Base-by-base conservation (phyloP, 2,888 invertebrate genomes). In the Macropis europaea region DNA sequence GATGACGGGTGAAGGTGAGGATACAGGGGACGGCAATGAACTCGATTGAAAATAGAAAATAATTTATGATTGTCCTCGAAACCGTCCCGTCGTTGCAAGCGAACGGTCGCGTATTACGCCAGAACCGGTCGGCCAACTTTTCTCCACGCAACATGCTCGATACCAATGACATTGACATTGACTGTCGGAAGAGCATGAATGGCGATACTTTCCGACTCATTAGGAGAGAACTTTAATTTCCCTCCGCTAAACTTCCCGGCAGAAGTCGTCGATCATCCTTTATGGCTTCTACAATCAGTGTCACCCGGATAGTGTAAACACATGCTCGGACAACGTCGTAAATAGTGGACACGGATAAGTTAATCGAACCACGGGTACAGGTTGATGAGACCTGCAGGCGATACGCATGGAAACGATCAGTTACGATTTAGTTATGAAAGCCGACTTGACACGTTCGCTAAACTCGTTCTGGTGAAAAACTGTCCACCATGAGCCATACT, bases 1-100 rank as follows among this genome's bases (percentile, higher is more conserved):
- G 62, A 45, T 61, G 38, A 47, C 54, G 30, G 43, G 32, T 32
- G 42, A 26, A 61, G 48, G 36, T 36, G 38, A 53, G 38, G 47
- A 62, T 30, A 53, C 40, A 53, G 61, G 52, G 73, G 67, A 43
- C 57, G 79, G 69, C 69, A 79, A 79, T 64, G 77, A 79, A 79
- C 74, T 61, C 74, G 69, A 68, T 70, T 45, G 68, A 42, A 48
- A 60, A 75, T 68, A 66, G 57, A 40, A 61, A 62, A 71, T 79
- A 79, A 79, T 76, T 74, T 79, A 79, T 72, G 76, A 71, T 73
- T 68, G 71, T 76, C 79, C 76, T 79, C 79, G 73, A 69, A 71
- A 71, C 59, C 15, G 45, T 19, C 11, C 15, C 32, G 52, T 26
- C 47, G 66, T 30, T 52, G 40, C 53, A 47, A 42, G 43, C 32